Conservation (phyloP, 2,113 vertebrate species). For the Neolamprologus fasciatus region DNA sequence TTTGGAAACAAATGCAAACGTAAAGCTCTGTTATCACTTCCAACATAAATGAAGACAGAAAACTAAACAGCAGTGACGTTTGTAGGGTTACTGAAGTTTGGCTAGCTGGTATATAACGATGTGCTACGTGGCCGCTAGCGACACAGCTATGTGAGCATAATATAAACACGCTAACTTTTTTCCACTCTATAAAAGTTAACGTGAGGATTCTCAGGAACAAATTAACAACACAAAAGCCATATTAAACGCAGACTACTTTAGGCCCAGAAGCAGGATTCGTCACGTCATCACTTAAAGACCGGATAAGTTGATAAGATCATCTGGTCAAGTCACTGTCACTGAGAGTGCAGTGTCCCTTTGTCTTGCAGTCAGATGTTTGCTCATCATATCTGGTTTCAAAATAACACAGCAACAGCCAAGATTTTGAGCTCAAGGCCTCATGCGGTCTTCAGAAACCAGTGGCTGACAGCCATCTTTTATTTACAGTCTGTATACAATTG, state of each 20-base stretch:
- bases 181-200: neutral
- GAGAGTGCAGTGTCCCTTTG: neutral
- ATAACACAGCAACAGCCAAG: neutral
- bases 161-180: neutral
- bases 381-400: neutral
- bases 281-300: neutral
- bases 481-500: neutral
- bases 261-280: neutral
- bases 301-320: neutral
- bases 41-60: too few species aligned
- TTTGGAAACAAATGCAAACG: too few species aligned
- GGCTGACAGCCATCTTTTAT: neutral
- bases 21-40: fast-evolving
- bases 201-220: neutral
- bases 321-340: neutral
- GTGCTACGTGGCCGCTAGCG: neutral
- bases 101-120: neutral
- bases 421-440: neutral
- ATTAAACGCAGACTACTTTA: neutral
- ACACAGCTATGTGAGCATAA: neutral
- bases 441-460: neutral
- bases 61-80: too few species aligned
- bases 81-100: neutral
- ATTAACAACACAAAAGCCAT: neutral
- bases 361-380: neutral